Evolutionary conservation across 2,797 vertebrate species (phyloP).

Genomic region (Avahi laniger): DNA sequence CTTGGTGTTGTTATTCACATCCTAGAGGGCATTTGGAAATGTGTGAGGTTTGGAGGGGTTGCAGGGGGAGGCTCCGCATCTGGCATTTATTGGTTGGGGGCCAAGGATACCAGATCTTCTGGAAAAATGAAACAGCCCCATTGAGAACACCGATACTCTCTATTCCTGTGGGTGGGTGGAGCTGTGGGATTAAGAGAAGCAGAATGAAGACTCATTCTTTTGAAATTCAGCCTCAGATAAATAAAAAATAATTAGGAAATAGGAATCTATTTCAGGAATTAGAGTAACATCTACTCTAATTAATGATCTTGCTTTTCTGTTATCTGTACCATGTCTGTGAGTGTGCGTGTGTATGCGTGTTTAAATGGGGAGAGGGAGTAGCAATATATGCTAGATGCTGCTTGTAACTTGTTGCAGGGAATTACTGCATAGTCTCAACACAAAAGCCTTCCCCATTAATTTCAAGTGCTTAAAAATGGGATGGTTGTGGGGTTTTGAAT

Average conservation of each 20-base stretch:
- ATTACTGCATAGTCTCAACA: not conserved
- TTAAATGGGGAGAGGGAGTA: not conserved
- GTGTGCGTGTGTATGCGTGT: not conserved
- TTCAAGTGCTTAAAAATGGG: not conserved
- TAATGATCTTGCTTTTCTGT: not conserved
- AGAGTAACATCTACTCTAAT: not conserved
- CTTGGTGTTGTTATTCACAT: not conserved
- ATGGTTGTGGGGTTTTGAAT: not conserved
- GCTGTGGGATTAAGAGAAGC: not conserved
- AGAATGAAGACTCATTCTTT: not conserved
- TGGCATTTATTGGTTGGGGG: not conserved
- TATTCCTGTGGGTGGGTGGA: not conserved
- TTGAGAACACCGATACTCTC: not conserved
- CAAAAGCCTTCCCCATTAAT: not conserved
- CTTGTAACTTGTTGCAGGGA: not conserved
- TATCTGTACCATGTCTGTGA: not conserved
- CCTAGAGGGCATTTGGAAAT: not conserved
- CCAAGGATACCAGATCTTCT: not conserved
- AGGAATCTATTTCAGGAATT: slow-evolving; percentile 18
- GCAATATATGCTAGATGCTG: not conserved
- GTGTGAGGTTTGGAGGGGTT: not conserved
- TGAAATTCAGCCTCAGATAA: not conserved
- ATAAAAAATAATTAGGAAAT: not conserved
- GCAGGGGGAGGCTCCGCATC: not conserved
- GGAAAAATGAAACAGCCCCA: not conserved